A percentile compares a stretch with the other conserved stretches of the same genome.
Evolutionary conservation across 2,888 invertebrate species (phyloP).

Genomic region (Aproaerema taeniolella): DNA sequence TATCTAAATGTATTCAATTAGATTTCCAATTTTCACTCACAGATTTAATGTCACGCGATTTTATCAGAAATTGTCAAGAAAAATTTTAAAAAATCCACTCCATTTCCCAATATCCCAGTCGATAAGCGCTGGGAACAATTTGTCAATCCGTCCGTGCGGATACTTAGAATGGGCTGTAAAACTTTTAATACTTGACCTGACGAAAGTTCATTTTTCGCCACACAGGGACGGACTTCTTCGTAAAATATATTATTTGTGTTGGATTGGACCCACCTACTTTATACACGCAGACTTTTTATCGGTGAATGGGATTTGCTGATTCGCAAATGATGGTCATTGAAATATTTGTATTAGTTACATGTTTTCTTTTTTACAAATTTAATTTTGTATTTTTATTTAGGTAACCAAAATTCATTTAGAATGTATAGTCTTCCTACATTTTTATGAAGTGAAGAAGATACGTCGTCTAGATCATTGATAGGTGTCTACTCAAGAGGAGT

Average conservation of each 20-base stretch:
- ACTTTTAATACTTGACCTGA: constrained; percentile 14
- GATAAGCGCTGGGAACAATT: background rate
- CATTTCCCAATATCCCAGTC: background rate
- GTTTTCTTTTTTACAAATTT: background rate
- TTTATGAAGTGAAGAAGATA: too few species aligned
- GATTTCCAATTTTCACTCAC: too few species aligned
- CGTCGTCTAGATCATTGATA: too few species aligned
- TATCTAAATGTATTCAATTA: too few species aligned
- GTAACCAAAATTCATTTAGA: too few species aligned
- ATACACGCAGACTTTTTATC: too few species aligned
- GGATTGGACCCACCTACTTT: too few species aligned
- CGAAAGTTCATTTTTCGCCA: constrained; percentile 16
- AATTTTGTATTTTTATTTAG: background rate
- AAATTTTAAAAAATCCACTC: too few species aligned
- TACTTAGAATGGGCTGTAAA: constrained; percentile 1
- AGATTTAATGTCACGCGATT: too few species aligned
- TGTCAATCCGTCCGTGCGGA: constrained; percentile 1
- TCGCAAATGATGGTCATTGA: background rate
- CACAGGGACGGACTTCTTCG: background rate
- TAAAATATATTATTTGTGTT: background rate
- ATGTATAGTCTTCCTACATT: too few species aligned
- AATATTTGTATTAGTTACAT: background rate
- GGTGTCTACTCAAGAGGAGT: too few species aligned
- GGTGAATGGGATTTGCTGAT: background rate
- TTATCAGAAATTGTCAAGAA: too few species aligned